A percentile compares a stretch with the other conserved stretches of the same genome.
These are phyloP conservation scores for Caenorhabditis afra DNA, from an alignment of 2,888 invertebrate genomes.

Conservation along the genomic window DNA sequence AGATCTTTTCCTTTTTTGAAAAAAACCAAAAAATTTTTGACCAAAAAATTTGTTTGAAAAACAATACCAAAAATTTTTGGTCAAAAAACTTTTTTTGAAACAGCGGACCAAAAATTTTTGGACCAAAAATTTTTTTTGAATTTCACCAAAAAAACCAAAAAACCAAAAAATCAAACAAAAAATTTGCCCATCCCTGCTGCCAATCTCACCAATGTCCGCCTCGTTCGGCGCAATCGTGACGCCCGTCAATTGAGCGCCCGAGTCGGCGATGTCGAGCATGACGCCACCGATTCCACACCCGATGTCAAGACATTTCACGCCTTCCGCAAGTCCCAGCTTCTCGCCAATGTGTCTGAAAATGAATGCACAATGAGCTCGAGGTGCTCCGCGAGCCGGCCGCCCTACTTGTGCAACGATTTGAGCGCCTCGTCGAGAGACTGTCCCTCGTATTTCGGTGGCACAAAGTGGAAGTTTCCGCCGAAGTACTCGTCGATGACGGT, in stretches of 20 bases:
- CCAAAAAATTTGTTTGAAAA: no score
- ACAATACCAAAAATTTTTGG: no score
- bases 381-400: conserved; percentile 5
- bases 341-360: conserved; percentile 68
- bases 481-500: conserved; percentile 80
- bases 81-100: no score
- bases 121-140: no score
- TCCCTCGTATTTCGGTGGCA: conserved; percentile 71
- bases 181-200: no score
- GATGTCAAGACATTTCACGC: conserved; percentile 75
- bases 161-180: no score
- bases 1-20: no score
- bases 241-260: conserved; percentile 76
- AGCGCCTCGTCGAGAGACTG: conserved; percentile 73
- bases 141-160: no score
- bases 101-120: no score
- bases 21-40: no score
- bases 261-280: conserved; percentile 73
- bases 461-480: conserved; percentile 80
- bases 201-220: conserved; percentile 68
- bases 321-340: conserved; percentile 63
- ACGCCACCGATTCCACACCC: conserved; percentile 78
- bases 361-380: background rate
- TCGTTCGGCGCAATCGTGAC: conserved; percentile 78
- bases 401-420: conserved; percentile 61